Percentiles rank a stretch among this genome's conserved stretches.
phyloP scores from a whole-genome alignment of 35 echinoderm and acorn worm genomes.

The Strongylocentrotus purpuratus region DNA sequence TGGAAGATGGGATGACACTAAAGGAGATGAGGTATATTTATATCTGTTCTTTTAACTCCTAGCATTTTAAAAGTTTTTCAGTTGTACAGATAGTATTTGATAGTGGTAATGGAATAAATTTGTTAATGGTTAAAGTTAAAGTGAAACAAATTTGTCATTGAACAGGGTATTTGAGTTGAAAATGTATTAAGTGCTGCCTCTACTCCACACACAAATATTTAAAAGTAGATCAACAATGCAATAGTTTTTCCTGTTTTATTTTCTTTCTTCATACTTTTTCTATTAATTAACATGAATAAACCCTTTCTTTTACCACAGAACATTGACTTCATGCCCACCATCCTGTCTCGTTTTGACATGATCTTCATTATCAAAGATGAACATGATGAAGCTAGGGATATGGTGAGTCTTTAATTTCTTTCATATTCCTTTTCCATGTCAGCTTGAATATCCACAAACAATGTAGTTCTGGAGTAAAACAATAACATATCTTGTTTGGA shows the following conservation, averaged over 20 bases:
- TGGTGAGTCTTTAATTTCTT: constrained; percentile 59
- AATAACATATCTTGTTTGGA: too few relatives aligned
- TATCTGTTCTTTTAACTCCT: neutral
- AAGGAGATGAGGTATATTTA: constrained; percentile 90
- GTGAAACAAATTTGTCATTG: too few relatives aligned
- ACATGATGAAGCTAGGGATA: constrained; percentile 93
- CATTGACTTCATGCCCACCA: constrained; percentile 99
- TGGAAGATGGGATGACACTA: constrained; percentile 98
- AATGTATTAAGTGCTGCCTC: too few relatives aligned
- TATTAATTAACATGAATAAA: too few relatives aligned
- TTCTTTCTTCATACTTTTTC: too few relatives aligned
- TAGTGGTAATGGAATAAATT: neutral
- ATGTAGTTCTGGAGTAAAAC: neutral
- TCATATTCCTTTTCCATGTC: neutral
- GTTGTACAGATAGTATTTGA: neutral
- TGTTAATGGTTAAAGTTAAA: too few relatives aligned
- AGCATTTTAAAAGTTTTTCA: neutral
- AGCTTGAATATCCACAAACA: neutral
- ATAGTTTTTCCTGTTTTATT: too few relatives aligned
- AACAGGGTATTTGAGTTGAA: too few relatives aligned
- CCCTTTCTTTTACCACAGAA: constrained; percentile 64
- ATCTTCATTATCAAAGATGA: constrained; percentile 99
- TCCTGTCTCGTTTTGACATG: constrained; percentile 99
- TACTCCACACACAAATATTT: too few relatives aligned
- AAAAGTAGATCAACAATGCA: too few relatives aligned